A percentile compares a stretch with the other conserved stretches of the same genome.
Conservation (phyloP, 2,113 vertebrate species). For the Lepus americanus region DNA sequence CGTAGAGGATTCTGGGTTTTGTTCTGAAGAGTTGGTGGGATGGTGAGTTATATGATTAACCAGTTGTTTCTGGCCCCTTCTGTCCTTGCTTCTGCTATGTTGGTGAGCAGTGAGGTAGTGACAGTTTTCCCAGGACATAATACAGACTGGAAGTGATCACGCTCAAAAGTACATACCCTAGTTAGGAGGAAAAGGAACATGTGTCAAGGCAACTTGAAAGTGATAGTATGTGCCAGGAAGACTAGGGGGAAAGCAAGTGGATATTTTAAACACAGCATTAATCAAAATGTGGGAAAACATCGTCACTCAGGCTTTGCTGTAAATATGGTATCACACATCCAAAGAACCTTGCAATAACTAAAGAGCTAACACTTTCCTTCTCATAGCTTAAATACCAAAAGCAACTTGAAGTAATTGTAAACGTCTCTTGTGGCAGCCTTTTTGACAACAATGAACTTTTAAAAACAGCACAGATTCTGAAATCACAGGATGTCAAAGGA, state of each 20-base stretch:
- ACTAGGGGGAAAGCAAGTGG: background rate
- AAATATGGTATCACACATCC: background rate
- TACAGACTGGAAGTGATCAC: background rate
- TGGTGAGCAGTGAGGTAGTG: background rate
- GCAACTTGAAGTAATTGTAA: background rate
- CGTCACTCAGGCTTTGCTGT: background rate
- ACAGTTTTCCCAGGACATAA: background rate
- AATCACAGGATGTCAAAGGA: constrained; percentile 8
- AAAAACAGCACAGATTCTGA: background rate
- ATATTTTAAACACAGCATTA: background rate
- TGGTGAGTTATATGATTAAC: background rate
- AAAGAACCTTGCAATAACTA: background rate
- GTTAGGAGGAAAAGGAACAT: background rate
- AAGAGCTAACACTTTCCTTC: background rate
- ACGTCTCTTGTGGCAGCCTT: background rate
- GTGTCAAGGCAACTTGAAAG: background rate
- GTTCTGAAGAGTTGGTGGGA: background rate
- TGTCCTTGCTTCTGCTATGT: background rate
- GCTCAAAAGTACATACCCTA: background rate
- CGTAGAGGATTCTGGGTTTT: constrained; percentile 17
- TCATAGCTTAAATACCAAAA: background rate
- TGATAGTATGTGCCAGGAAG: background rate
- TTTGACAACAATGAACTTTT: background rate
- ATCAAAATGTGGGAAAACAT: background rate
- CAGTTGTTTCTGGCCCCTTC: background rate